These are phyloP conservation scores for Anagrus nilaparvatae DNA, from an alignment of 1,140 invertebrate species.

Conservation along the genomic window DNA sequence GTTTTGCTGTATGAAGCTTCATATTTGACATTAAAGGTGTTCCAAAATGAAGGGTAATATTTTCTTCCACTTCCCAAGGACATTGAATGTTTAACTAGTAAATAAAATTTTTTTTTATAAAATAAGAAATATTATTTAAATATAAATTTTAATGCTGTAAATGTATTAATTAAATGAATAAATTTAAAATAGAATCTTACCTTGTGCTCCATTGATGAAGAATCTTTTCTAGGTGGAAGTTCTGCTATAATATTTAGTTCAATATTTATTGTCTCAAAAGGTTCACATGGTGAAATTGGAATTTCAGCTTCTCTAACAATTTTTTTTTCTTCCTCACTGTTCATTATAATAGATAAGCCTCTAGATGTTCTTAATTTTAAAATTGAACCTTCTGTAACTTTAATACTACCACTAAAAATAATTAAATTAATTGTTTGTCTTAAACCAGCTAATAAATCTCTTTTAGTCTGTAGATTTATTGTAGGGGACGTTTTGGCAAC, in stretches of 20 bases:
- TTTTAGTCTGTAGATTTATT: conserved; percentile 40
- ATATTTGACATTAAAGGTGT: conserved; percentile 70
- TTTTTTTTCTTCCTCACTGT: conserved; percentile 22
- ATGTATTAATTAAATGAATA: conserved; percentile 5
- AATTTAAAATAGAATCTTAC: conserved; percentile 32
- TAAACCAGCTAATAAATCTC: conserved; percentile 58
- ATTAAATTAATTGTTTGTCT: conserved; percentile 58
- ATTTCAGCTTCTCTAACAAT: conserved; percentile 52
- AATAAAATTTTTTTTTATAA: conserved; percentile 8
- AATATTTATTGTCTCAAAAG: conserved; percentile 55
- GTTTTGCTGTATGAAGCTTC: conserved; percentile 71
- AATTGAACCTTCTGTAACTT: conserved; percentile 41
- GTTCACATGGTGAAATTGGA: conserved; percentile 51
- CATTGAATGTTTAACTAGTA: conserved; percentile 54
- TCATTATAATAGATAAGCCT: conserved; percentile 42
- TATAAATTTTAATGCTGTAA: conserved; percentile 9
- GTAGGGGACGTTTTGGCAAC: conserved; percentile 47
- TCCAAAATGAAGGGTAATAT: conserved; percentile 64
- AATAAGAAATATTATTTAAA: conserved; percentile 15
- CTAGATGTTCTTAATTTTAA: conserved; percentile 48
- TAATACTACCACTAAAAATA: conserved; percentile 57
- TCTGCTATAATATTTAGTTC: conserved; percentile 59
- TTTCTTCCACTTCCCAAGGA: conserved; percentile 62
- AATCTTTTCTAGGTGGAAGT: conserved; percentile 56
- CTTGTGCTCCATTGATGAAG: conserved; percentile 59